Conservation (phyloP, 2,888 invertebrate species). For the Caenorhabditis sp. region DNA sequence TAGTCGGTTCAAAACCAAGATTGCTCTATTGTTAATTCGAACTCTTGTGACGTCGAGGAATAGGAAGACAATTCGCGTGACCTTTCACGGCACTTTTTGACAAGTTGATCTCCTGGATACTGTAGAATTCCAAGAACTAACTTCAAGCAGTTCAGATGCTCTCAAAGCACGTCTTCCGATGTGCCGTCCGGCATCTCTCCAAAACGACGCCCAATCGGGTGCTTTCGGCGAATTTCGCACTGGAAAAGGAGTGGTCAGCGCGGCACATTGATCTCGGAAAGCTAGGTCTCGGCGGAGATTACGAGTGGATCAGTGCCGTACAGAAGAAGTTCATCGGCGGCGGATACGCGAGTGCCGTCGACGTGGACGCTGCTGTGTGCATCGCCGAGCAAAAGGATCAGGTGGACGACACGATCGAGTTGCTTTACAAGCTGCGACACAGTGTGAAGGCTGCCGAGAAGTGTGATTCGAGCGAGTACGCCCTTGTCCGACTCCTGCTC, state of each 20-base stretch:
- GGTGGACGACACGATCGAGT: slow-evolving; percentile 71
- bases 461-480: slow-evolving; percentile 88
- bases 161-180: slow-evolving; percentile 15
- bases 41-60: no score
- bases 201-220: slow-evolving; percentile 10
- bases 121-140: background rate
- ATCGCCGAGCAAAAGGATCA: slow-evolving; percentile 76
- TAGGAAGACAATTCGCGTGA: no score
- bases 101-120: background rate
- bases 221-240: slow-evolving; percentile 52
- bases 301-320: slow-evolving; percentile 77
- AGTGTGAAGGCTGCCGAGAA: slow-evolving; percentile 84
- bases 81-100: no score
- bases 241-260: slow-evolving; percentile 62
- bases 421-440: slow-evolving; percentile 82
- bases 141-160: slow-evolving; percentile 21
- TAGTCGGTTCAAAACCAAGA: no score
- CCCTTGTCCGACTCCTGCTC: slow-evolving; percentile 83
- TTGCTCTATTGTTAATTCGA: no score
- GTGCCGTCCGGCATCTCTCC: slow-evolving; percentile 2
- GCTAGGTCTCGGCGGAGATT: slow-evolving; percentile 72
- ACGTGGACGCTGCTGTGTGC: slow-evolving; percentile 76
- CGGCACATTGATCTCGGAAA: slow-evolving; percentile 67
- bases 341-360: slow-evolving; percentile 75
- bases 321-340: slow-evolving; percentile 78